These are phyloP conservation scores for Cyrtorhinus lividipennis DNA, from an alignment of 1,140 invertebrate species.

Conservation along the genomic window DNA sequence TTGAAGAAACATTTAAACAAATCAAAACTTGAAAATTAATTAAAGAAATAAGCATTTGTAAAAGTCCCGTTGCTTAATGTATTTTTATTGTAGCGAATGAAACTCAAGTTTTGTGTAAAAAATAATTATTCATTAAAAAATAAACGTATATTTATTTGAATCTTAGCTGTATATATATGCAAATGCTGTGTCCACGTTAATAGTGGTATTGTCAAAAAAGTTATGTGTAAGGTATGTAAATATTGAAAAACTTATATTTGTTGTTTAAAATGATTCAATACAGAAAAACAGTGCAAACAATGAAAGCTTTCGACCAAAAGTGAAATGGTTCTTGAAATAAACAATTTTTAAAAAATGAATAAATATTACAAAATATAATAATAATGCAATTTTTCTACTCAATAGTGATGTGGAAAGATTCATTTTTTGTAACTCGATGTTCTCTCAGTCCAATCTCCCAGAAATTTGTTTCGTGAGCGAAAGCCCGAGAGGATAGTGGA, in stretches of 20 bases:
- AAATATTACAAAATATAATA: no score
- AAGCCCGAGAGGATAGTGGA: background rate
- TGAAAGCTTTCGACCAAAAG: background rate
- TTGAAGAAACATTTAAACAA: background rate
- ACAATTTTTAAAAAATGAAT: no score
- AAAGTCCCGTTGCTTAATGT: conserved; percentile 14
- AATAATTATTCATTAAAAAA: background rate
- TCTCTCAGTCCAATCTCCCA: no score
- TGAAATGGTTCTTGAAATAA: background rate
- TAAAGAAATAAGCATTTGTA: background rate
- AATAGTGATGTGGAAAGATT: background rate
- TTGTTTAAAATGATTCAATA: background rate
- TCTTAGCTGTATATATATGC: background rate
- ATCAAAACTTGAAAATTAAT: conserved; percentile 8
- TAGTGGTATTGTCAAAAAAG: background rate
- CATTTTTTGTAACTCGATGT: background rate
- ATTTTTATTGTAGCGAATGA: conserved; percentile 5
- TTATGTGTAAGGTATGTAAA: background rate
- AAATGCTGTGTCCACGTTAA: background rate
- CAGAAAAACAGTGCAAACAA: background rate
- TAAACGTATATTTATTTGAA: background rate
- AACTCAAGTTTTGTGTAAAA: background rate
- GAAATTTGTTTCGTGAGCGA: background rate
- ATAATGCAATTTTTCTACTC: no score
- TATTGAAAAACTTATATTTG: background rate